These are phyloP conservation scores for Steinernema feltiae DNA, from an alignment of 1,140 invertebrate genomes.

Conservation along the genomic window DNA sequence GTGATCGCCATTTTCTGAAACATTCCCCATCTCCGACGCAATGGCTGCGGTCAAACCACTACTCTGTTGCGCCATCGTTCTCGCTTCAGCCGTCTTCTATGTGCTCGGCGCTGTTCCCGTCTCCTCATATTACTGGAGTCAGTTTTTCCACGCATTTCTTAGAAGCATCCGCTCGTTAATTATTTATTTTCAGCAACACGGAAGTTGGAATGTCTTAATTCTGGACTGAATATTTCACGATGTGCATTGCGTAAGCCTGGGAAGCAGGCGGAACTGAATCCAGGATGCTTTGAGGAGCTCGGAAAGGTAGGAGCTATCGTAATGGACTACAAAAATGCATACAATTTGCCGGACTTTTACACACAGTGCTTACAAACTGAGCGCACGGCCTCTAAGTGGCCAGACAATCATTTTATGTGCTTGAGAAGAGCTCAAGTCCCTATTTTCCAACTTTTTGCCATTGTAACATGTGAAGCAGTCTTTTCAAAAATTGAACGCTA, in stretches of 20 bases:
- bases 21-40: not conserved
- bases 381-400: too few species aligned
- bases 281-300: conserved; percentile 19
- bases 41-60: not conserved
- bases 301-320: not conserved
- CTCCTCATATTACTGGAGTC: not conserved
- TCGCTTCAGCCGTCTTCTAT: not conserved
- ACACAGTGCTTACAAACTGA: too few species aligned
- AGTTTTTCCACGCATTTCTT: not conserved
- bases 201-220: not conserved
- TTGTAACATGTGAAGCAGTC: too few species aligned
- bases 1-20: conserved; percentile 6
- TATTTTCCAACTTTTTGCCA: too few species aligned
- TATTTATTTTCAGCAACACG: not conserved
- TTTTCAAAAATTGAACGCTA: too few species aligned
- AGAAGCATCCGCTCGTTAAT: too few species aligned
- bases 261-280: conserved; percentile 15
- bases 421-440: too few species aligned
- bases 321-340: not conserved
- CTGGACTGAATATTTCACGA: conserved; percentile 7
- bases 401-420: too few species aligned
- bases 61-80: not conserved
- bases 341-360: not conserved
- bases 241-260: not conserved
- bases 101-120: not conserved